A percentile compares a stretch with the other conserved stretches of the same genome.
phyloP scores from a whole-genome alignment of 2,113 vertebrate genomes.

The Gambusia affinis region DNA sequence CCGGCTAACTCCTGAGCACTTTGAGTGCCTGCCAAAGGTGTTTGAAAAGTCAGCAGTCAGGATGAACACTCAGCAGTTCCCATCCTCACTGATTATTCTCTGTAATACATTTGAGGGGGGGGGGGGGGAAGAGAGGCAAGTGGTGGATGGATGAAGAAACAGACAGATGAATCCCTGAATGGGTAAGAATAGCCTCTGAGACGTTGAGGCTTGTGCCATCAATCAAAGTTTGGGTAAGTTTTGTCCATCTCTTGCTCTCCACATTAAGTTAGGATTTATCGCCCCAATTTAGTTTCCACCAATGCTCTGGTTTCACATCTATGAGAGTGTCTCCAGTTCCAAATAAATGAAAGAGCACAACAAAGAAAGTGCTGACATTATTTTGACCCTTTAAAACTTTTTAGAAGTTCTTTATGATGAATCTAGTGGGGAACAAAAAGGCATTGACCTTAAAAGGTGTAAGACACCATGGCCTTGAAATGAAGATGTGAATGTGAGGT shows the following conservation, averaged over 20 bases:
- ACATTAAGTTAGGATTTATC: neutral
- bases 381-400: neutral
- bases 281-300: neutral
- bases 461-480: too few relatives aligned
- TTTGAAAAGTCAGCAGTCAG: conserved; percentile 62
- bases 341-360: neutral
- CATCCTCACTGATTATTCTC: conserved; percentile 27
- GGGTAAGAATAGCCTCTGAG: conserved; percentile 17
- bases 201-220: conserved; percentile 10
- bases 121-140: neutral
- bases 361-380: neutral
- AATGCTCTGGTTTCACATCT: neutral
- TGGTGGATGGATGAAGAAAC: conserved; percentile 11
- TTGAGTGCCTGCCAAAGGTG: conserved; percentile 57
- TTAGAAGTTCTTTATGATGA: neutral
- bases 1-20: conserved; percentile 35
- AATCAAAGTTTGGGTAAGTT: neutral
- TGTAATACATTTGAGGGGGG: conserved; percentile 27
- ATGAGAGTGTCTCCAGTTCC: neutral
- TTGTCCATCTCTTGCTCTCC: neutral
- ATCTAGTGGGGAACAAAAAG: neutral
- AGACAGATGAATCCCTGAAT: conserved; percentile 23
- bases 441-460: neutral
- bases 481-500: too few relatives aligned
- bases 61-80: conserved; percentile 65